Evolutionary conservation across 2,888 invertebrate genomes (phyloP).

Genomic region (Alentia gelatinosa): DNA sequence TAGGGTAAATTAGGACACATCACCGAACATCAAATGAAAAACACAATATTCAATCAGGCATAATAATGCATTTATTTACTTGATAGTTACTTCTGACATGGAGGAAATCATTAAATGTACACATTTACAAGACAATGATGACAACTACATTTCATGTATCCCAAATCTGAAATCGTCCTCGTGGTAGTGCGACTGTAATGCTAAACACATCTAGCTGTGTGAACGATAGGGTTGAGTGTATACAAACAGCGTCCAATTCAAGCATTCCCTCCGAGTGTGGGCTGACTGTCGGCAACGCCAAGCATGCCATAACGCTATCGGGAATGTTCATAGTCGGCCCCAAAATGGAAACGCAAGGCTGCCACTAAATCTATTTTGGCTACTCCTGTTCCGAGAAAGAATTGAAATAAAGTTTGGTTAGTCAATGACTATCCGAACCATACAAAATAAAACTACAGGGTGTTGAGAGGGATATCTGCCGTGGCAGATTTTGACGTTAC

Average conservation of each 20-base stretch:
- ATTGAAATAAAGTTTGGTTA: background rate
- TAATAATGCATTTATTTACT: slow-evolving; percentile 58
- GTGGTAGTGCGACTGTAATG: slow-evolving; percentile 4
- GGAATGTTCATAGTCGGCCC: slow-evolving; percentile 25
- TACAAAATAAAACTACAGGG: too few relatives aligned
- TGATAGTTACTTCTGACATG: slow-evolving; percentile 57
- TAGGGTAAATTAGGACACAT: too few relatives aligned
- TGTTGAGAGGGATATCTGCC: background rate
- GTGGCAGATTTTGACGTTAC: background rate
- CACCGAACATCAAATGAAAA: too few relatives aligned
- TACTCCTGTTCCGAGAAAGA: background rate
- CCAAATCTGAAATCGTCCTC: slow-evolving; percentile 53
- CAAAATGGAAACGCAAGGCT: slow-evolving; percentile 12
- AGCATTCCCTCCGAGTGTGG: slow-evolving; percentile 20
- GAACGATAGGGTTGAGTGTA: background rate
- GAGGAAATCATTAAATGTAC: slow-evolving; percentile 56
- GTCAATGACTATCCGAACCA: too few relatives aligned
- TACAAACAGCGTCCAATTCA: slow-evolving; percentile 46
- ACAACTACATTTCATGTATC: slow-evolving; percentile 54
- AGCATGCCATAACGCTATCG: background rate
- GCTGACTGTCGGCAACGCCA: background rate
- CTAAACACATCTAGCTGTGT: slow-evolving; percentile 3
- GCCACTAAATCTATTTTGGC: background rate
- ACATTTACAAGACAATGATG: slow-evolving; percentile 57
- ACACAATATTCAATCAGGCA: slow-evolving; percentile 36